These are phyloP conservation scores for Dicyrtomina minuta DNA, from an alignment of 2,888 invertebrate genomes.

Conservation along the genomic window DNA sequence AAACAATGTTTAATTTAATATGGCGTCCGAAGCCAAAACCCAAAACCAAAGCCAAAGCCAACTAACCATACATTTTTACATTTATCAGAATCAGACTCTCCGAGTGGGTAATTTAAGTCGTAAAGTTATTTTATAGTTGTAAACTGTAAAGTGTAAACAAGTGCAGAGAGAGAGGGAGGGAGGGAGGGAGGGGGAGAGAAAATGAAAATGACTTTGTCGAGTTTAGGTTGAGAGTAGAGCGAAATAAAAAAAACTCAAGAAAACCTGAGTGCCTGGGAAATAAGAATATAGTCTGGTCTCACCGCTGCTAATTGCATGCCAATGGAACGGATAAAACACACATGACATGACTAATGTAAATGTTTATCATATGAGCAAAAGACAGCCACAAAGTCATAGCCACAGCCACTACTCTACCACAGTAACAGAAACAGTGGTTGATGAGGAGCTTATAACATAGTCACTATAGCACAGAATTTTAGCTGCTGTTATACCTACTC, in stretches of 20 bases:
- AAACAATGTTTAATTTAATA: no score
- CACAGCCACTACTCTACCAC: no score
- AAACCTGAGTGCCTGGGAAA: conserved; percentile 40
- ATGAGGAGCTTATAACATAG: neutral
- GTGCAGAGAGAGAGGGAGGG: neutral
- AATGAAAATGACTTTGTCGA: no score
- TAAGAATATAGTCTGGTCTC: conserved; percentile 37
- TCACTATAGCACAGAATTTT: no score
- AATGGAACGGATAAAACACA: conserved; percentile 35
- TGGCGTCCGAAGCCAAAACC: no score
- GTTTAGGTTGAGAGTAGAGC: neutral
- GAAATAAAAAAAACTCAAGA: conserved; percentile 5
- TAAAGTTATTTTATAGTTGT: no score
- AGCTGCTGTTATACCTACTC: neutral
- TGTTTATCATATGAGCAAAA: conserved; percentile 40
- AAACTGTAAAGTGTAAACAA: no score
- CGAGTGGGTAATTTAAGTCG: no score
- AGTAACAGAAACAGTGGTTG: conserved; percentile 15
- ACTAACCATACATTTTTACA: no score
- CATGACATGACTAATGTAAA: conserved; percentile 44
- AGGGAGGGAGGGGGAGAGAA: neutral
- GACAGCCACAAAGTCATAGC: neutral
- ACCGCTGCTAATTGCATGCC: conserved; percentile 43
- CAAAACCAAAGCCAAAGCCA: no score
- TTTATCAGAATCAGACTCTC: no score